Percentiles rank a stretch among this genome's conserved stretches.
These are phyloP conservation scores for Melikaiella ostensackeni DNA, from an alignment of 2,888 invertebrate genomes.

Conservation along the genomic window DNA sequence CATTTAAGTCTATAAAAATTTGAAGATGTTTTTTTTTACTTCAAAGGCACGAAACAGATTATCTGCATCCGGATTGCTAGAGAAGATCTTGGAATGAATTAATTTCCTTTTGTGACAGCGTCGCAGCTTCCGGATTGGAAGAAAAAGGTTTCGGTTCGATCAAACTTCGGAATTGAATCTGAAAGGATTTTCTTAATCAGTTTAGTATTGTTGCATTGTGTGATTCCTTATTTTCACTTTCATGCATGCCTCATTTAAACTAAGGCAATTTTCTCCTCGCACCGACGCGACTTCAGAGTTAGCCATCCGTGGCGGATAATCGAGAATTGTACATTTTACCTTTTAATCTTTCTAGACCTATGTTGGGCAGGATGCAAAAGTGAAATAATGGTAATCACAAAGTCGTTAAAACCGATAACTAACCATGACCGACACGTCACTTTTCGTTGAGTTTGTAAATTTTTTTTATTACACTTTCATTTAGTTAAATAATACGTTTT, in stretches of 20 bases:
- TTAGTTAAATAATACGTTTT: constrained; percentile 31
- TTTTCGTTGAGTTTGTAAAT: not conserved
- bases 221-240: constrained; percentile 64
- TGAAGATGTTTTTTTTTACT: not conserved
- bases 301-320: constrained; percentile 63
- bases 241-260: constrained; percentile 63
- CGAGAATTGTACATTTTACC: constrained; percentile 49
- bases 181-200: constrained; percentile 46
- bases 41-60: not conserved
- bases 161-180: not conserved
- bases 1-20: not conserved
- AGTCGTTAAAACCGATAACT: constrained; percentile 25
- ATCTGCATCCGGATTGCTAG: not conserved
- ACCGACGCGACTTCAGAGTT: constrained; percentile 46
- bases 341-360: constrained; percentile 21
- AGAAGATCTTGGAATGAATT: not conserved
- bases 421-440: constrained; percentile 21
- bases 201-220: constrained; percentile 52
- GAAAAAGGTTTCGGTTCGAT: not conserved
- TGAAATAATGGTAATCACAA: constrained; percentile 24
- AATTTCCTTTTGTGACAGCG: too few species aligned
- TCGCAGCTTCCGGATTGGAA: not conserved
- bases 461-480: constrained; percentile 20
- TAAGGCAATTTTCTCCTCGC: constrained; percentile 61
- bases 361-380: constrained; percentile 10